Evolutionary conservation across 2,113 vertebrate species (phyloP), one percentile per base, ranked within the genome.

Genomic region (Willisornis vidua): DNA sequence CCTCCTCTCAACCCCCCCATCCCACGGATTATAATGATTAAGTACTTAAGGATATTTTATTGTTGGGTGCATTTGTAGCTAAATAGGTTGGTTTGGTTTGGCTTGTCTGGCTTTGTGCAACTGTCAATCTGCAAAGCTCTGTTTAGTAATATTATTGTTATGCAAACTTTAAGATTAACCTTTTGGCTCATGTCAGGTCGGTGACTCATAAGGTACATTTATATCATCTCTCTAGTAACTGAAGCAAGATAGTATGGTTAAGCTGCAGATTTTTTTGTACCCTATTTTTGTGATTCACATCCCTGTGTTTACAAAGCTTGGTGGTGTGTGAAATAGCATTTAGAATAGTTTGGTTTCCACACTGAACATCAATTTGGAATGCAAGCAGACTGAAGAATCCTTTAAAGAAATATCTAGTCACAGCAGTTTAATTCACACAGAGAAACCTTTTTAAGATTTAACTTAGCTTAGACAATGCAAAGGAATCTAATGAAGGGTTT

Each of bases 291-390:
- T 89, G 84, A 87, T 87, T 95, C 89, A 89, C 62, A 70, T 96
- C 61, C 77, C 45, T 75, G 37, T 95, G 91, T 94, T 97, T 96
- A 88, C 91, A 85, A 52, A 91, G 46, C 55, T 90, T 93, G 86
- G 75, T 89, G 92, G 37, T 75, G 85, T 96, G 87, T 96, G 96
- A 94, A 96, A 96, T 95, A 94, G 57, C 3, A 28, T 94, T 94
- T 94, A 94, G 92, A 92, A 57, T 71, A 96, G 94, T 88, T 93
- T 93, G 85, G 29, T 90, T 95, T 95, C 55, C 37, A 29, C 77
- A 77, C 1, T 91, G 87, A 96, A 82, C 91, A 91, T 95, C 76
- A 95, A 52, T 90, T 86, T 94, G 85, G 57, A 90, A 86, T 96
- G 85, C 72, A 85, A 82, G 75, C 85, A 87, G 85, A 74, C 77